Base-by-base conservation (phyloP, 2,888 invertebrate species). In the Hanleya hanleyi region DNA sequence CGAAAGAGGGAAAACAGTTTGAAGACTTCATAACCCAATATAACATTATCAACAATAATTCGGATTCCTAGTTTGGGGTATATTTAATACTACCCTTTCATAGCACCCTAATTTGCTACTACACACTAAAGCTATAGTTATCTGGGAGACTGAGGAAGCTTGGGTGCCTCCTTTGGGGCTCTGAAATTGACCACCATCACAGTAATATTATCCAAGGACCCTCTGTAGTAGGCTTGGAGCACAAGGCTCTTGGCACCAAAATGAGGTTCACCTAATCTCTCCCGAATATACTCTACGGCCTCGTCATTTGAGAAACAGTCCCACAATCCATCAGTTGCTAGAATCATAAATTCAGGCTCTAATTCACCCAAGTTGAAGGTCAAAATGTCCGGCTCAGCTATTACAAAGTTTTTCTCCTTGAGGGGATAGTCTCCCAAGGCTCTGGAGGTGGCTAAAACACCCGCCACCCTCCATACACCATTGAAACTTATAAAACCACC, bases 321-420 rank as follows among this genome's bases (percentile, higher is more conserved):
- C 98, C 98, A 98, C 38, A 98, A 92, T 1, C 98, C 98, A 92
- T 98, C 98, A 0, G 97, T 96, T 18, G 98, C 98, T 73, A 98
- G 92, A 76, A 98, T 94, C 82, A 98, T 91, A 91, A 98, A 98
- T 92, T 94, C 93, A 0, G 97, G 97, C 87, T 88, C 94, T 87
- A 96, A 95, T 90, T 96, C 95, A 73, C 93, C 93, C 73, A 98
- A 92, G 91, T 97, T 95, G 88, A 98, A 97, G 37, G 96, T 95
- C 83, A 97, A 92, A 82, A 98, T 96, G 90, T 98, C 98, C 7
- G 98, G 98, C 90, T 97, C 96, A 2, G 98, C 97, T 81, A 97
- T 97, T 71, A 98, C 96, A 87, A 97, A 93, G 89, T 95, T 96
- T 88, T 95, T 95, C 88, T 97, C 97, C 81, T 98, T 98, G 32